These are phyloP conservation scores for Acromyrmex echinatior DNA, from an alignment of 1,140 invertebrate genomes.

Conservation along the genomic window DNA sequence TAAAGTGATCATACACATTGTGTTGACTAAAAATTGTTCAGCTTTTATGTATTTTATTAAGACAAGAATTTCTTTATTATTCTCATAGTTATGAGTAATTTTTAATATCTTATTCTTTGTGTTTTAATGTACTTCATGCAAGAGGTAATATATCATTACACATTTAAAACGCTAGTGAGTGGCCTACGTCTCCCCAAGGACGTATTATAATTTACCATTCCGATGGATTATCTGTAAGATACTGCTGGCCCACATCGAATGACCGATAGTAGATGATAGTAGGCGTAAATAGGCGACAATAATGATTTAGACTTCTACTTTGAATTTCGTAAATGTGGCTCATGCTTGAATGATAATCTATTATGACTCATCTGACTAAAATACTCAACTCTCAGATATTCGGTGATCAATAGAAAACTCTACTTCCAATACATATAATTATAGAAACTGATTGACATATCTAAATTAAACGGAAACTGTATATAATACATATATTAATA, in stretches of 20 bases:
- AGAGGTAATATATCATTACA: slow-evolving; percentile 12
- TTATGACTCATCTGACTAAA: neutral
- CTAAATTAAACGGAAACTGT: slow-evolving; percentile 6
- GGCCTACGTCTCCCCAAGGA: neutral
- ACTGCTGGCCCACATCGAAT: neutral
- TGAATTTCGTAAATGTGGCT: neutral
- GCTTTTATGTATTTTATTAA: neutral
- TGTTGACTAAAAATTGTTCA: neutral
- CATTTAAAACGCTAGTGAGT: slow-evolving; percentile 21
- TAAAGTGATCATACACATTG: neutral
- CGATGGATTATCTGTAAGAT: slow-evolving; percentile 35
- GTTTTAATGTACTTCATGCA: neutral
- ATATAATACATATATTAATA: neutral
- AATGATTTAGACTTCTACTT: slow-evolving; percentile 46
- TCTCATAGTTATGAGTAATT: neutral
- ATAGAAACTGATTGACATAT: neutral
- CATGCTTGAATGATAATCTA: neutral
- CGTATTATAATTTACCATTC: slow-evolving; percentile 24
- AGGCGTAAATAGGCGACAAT: slow-evolving; percentile 18
- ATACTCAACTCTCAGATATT: neutral
- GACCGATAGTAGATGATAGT: neutral
- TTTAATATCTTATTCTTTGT: neutral
- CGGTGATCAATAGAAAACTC: neutral
- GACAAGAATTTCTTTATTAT: neutral
- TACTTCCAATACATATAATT: neutral